Percentiles rank a stretch among this genome's conserved stretches.
phyloP scores from a whole-genome alignment of 2,797 vertebrate species.

The Menidia menidia region DNA sequence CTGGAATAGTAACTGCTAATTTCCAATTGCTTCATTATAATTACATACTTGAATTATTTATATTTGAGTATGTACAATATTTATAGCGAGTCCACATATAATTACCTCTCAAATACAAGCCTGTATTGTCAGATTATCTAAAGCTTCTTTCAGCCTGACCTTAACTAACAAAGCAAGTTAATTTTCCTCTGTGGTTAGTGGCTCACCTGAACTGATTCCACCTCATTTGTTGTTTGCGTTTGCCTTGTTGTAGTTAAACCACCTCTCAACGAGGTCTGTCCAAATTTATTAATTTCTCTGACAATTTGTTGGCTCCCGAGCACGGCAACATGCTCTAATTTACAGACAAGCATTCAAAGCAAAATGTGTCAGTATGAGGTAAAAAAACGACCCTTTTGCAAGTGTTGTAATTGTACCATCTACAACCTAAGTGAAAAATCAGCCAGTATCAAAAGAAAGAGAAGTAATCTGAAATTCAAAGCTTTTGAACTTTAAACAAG shows the following conservation, averaged over 20 bases:
- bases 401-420: no score
- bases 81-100: slow-evolving; percentile 2
- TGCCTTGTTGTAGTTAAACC: slow-evolving; percentile 25
- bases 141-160: slow-evolving; percentile 8
- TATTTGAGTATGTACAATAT: slow-evolving; percentile 15
- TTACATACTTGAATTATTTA: slow-evolving; percentile 17
- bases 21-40: not conserved
- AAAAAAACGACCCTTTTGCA: not conserved
- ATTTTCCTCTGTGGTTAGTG: slow-evolving; percentile 28
- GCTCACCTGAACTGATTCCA: slow-evolving; percentile 14
- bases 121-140: slow-evolving; percentile 38
- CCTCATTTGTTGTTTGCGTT: slow-evolving; percentile 26
- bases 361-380: slow-evolving; percentile 2
- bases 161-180: slow-evolving; percentile 22
- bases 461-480: no score
- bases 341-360: slow-evolving; percentile 6
- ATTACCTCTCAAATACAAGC: slow-evolving; percentile 25
- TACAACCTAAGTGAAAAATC: no score
- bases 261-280: slow-evolving; percentile 40
- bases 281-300: slow-evolving; percentile 51
- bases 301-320: slow-evolving; percentile 25
- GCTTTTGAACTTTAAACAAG: not conserved
- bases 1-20: not conserved
- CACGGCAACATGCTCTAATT: slow-evolving; percentile 13
- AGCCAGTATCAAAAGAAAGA: no score